Evolutionary conservation across 2,113 vertebrate species (phyloP), one percentile per base, ranked within the genome.

Genomic region (Nycticryphes semicollaris): DNA sequence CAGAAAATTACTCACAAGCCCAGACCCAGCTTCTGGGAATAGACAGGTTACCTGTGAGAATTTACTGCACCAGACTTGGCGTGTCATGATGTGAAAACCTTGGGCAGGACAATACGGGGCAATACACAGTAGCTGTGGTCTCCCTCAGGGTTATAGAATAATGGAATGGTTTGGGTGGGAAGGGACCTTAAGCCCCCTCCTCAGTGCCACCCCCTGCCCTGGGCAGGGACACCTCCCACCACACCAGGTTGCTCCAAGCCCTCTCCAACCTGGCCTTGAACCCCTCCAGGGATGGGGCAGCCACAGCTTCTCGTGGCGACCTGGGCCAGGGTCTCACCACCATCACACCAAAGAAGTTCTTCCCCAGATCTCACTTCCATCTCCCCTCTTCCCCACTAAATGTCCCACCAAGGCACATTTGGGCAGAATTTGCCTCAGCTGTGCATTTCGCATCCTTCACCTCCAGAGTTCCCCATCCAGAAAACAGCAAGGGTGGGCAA

Each of bases 91-190:
- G 16, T 6, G 37, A 27, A 45, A 33, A 25, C 39, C 39, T 67
- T 64, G 27, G 41, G 2, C 7, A 33, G 62, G 62, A 50, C 22
- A 43, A 19, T 9, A 28, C 1, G 25, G 63, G 56, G 16, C 22
- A 41, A 66, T 3, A 39, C 6, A 6, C 0, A 0, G 54, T 14
- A 47, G 59, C 31, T 4, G 12, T 30, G 33, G 24, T 19, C 7
- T 27, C 27, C 18, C 35, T 39, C 12, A 6, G 51, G 63, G 39
- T 59, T 27, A 9, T n/a, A 53, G 51, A 53, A 53, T 17, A 8
- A 53, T 13, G 15, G 51, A 28, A 53, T 53, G 27, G 25, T 9
- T 30, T 9, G 5, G 51, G 50, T 27, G 14, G 14, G 50, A 53
- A 53, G 27, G 51, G 27, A 17, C 27, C 25, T 53, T 53, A 53